phyloP scores from a whole-genome alignment of 2,888 invertebrate genomes.

The Mactromeris polynyma region DNA sequence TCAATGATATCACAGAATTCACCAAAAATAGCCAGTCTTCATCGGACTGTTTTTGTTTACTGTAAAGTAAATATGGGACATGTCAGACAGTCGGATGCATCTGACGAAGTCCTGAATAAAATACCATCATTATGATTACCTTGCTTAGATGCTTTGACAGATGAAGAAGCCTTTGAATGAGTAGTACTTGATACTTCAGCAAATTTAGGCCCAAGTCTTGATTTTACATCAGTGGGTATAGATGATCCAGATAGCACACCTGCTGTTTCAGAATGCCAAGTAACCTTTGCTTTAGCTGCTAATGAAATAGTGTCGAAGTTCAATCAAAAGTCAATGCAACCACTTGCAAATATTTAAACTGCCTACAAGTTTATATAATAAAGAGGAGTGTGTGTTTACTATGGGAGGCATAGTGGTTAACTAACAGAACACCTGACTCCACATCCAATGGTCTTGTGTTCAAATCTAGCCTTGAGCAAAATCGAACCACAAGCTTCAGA shows the following conservation, averaged over 20 bases:
- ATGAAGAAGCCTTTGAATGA: neutral
- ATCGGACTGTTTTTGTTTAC: too few species aligned
- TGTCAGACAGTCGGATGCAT: neutral
- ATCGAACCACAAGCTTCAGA: too few species aligned
- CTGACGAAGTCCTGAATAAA: neutral
- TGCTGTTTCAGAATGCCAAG: conserved; percentile 21
- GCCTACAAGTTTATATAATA: neutral
- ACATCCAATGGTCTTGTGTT: too few species aligned
- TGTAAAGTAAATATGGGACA: too few species aligned
- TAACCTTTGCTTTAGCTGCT: conserved; percentile 35
- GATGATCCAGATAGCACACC: conserved; percentile 45
- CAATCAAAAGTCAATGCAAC: too few species aligned
- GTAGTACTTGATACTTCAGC: conserved; percentile 60
- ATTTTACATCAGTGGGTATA: conserved; percentile 46
- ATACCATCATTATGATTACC: conserved; percentile 16
- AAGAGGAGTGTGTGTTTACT: too few species aligned
- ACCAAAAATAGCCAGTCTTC: too few species aligned
- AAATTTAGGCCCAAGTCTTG: conserved; percentile 64
- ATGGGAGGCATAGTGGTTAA: too few species aligned
- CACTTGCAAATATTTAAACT: neutral
- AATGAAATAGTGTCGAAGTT: neutral
- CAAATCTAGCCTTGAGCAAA: too few species aligned
- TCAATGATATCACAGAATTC: too few species aligned
- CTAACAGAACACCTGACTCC: too few species aligned
- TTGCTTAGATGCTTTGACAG: conserved; percentile 22